These are phyloP conservation scores for Pangasianodon gigas DNA, from an alignment of 2,113 vertebrate genomes.

Conservation along the genomic window DNA sequence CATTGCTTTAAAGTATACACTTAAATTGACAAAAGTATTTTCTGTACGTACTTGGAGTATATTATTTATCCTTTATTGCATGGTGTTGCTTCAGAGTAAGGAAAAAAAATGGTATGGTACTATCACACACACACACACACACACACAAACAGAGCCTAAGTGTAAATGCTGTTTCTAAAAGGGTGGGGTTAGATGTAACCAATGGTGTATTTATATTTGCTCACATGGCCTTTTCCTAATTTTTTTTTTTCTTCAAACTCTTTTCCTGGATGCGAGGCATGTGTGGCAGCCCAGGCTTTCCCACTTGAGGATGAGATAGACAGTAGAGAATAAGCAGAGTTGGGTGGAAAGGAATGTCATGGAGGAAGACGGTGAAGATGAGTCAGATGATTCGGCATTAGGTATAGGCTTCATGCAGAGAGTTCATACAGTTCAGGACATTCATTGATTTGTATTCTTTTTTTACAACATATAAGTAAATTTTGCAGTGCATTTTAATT, in stretches of 20 bases:
- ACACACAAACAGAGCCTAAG: neutral
- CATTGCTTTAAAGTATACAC: neutral
- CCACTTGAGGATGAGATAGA: neutral
- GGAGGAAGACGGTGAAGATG: neutral
- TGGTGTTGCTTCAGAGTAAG: neutral
- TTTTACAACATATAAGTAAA: neutral
- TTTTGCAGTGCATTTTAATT: neutral
- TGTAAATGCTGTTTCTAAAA: neutral
- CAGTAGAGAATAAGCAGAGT: neutral
- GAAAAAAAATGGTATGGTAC: neutral
- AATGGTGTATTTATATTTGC: neutral
- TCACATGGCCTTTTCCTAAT: neutral
- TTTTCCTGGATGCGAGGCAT: neutral
- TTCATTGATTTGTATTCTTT: neutral
- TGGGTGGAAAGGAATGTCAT: neutral
- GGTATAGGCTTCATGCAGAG: neutral
- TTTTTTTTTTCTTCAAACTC: neutral
- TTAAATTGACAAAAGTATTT: neutral
- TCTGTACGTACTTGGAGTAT: neutral
- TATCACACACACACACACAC: neutral
- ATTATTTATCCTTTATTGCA: neutral
- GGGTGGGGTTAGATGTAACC: neutral
- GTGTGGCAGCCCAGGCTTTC: neutral
- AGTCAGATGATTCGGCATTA: neutral
- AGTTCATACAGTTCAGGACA: neutral